Conservation (phyloP, 2,113 vertebrate species). For the Chloropsis hardwickii region DNA sequence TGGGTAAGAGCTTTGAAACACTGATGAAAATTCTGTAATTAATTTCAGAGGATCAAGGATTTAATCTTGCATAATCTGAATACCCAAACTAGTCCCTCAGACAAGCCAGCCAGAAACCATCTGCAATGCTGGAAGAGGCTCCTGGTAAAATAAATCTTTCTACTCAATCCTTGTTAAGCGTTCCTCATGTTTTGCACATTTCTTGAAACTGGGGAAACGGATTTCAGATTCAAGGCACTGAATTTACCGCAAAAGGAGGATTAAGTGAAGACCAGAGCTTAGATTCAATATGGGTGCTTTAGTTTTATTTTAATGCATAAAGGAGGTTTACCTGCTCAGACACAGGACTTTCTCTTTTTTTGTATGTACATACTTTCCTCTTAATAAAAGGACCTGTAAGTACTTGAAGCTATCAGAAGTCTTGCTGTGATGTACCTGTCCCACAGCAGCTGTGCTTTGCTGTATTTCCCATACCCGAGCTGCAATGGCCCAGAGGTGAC, state of each 20-base stretch:
- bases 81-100: background rate
- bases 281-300: background rate
- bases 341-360: background rate
- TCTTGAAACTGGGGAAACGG: background rate
- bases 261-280: background rate
- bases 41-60: background rate
- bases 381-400: background rate
- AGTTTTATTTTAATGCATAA: background rate
- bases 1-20: background rate
- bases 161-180: background rate
- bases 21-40: background rate
- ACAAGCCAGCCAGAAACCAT: background rate
- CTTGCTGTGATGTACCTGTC: background rate
- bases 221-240: background rate
- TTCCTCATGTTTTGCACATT: background rate
- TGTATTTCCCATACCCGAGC: rapidly evolving
- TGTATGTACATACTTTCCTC: background rate
- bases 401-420: background rate
- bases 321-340: background rate
- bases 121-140: background rate
- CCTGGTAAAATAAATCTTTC: background rate
- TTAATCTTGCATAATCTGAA: slow-evolving; percentile 7
- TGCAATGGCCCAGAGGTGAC: background rate
- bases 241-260: background rate
- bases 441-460: background rate